Base-by-base conservation (phyloP, 2,797 vertebrate genomes). In the Discoglossus pictus region DNA sequence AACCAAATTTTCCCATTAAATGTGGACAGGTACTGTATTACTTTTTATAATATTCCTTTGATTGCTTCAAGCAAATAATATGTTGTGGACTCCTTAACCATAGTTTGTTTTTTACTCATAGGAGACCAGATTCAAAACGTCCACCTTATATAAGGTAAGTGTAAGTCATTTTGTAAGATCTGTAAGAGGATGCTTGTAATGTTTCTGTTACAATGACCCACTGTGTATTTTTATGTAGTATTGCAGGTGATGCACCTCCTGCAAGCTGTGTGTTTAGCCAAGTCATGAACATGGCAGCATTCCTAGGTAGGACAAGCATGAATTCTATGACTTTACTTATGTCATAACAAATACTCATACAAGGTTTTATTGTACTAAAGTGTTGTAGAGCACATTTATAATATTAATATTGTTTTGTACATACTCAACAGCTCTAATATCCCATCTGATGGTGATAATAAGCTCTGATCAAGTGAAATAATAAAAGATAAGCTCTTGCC, bases 211-310 rank as follows among this genome's bases (percentile, higher is more conserved):
- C 61, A 70, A 62, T 73, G 48, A 81, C 65, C 47, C 24, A 0
- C 55, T 72, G 74, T 78, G 0, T 83, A 16, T 82, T 83, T 80
- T 79, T 76, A 74, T n/a, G n/a, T 79, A 98, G 95, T 73, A 68
- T 94, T 79, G 90, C 94, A 83, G 95, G 93, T 36, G 91, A 93
- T 24, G 80, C 75, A 2, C 93, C 94, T 27, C 94, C 93, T 12
- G 93, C 92, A 61, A 98, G 96, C 85, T 96, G 93, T 42, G 84
- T 97, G 74, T 97, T 98, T 77, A 94, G 93, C 61, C 90, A 94
- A 85, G 89, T 97, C 66, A 92, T 93, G 92, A 97, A 94, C 83
- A 86, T 97, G 88, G 85, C 92, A 9, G 94, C 92, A 0, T 94
- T 96, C 79, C 84, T 90, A 79, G 94, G 95, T 97, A 90, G 78